Conservation (phyloP, 2,797 vertebrate species). For the Spizella passerina region DNA sequence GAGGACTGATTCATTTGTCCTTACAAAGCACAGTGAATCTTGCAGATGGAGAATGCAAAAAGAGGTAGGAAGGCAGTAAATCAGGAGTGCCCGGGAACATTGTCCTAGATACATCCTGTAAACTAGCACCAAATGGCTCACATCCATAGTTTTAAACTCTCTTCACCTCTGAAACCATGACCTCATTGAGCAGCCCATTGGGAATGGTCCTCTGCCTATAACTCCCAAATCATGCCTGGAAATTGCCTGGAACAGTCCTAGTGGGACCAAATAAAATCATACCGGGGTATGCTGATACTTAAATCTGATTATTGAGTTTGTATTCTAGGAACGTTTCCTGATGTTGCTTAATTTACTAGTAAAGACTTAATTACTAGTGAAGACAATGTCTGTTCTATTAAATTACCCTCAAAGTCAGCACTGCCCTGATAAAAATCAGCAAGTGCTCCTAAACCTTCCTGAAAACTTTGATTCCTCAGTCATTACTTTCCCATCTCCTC, state of each 20-base stretch:
- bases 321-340: background rate
- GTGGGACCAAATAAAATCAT: background rate
- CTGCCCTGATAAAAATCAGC: slow-evolving; percentile 17
- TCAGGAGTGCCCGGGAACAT: background rate
- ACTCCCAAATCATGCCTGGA: background rate
- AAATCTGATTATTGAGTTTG: background rate
- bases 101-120: background rate
- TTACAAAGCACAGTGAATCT: slow-evolving; percentile 35
- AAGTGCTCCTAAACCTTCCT: background rate
- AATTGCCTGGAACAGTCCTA: background rate
- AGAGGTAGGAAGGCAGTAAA: background rate
- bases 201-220: background rate
- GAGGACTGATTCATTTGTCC: slow-evolving; percentile 22
- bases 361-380: slow-evolving; percentile 33
- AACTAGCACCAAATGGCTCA: background rate
- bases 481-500: background rate
- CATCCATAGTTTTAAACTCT: background rate
- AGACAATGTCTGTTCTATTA: slow-evolving; percentile 2
- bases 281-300: background rate
- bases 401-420: slow-evolving; percentile 30
- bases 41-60: background rate
- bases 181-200: background rate
- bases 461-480: background rate
- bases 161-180: background rate
- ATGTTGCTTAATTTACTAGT: slow-evolving; percentile 8